Conservation (phyloP, 2,888 invertebrate species). For the Thalpophila matura region DNA sequence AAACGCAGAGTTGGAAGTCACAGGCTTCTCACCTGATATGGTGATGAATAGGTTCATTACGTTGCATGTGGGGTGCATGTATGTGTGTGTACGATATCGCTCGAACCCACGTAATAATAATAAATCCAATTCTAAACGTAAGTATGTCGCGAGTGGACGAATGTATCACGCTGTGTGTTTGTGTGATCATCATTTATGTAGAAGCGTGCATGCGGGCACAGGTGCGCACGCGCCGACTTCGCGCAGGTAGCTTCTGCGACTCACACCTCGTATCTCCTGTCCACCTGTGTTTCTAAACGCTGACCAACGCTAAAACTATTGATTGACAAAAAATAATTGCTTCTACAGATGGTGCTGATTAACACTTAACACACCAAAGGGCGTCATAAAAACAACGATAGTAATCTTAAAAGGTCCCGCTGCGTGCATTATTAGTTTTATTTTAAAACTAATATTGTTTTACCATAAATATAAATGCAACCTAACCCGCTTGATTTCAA, state of each 20-base stretch:
- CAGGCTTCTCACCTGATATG: slow-evolving; percentile 65
- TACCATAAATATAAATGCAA: slow-evolving; percentile 32
- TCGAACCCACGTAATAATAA: slow-evolving; percentile 55
- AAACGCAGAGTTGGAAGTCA: slow-evolving; percentile 59
- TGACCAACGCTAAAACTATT: slow-evolving; percentile 74
- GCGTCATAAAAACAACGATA: slow-evolving; percentile 69
- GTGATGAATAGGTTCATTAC: slow-evolving; percentile 72
- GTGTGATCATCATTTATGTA: slow-evolving; percentile 78
- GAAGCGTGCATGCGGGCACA: slow-evolving; percentile 88
- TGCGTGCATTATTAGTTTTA: slow-evolving; percentile 43
- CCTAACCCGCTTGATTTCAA: slow-evolving; percentile 32
- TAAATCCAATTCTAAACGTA: slow-evolving; percentile 60
- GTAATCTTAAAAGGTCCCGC: slow-evolving; percentile 57
- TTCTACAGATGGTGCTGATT: slow-evolving; percentile 74
- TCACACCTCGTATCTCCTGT: slow-evolving; percentile 60
- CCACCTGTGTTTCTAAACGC: slow-evolving; percentile 74
- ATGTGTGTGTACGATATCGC: slow-evolving; percentile 49
- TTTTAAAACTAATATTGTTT: slow-evolving; percentile 26
- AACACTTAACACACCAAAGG: slow-evolving; percentile 70
- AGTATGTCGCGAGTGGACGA: slow-evolving; percentile 67
- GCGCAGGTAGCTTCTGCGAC: slow-evolving; percentile 78
- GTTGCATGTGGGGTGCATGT: slow-evolving; percentile 43
- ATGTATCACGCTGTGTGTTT: slow-evolving; percentile 59
- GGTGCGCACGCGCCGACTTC: slow-evolving; percentile 79
- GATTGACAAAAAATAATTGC: slow-evolving; percentile 70